A percentile compares a stretch with the other conserved stretches of the same genome.
These are phyloP conservation scores for Scaeva pyrastri DNA, from an alignment of 2,888 invertebrate genomes.

Conservation along the genomic window DNA sequence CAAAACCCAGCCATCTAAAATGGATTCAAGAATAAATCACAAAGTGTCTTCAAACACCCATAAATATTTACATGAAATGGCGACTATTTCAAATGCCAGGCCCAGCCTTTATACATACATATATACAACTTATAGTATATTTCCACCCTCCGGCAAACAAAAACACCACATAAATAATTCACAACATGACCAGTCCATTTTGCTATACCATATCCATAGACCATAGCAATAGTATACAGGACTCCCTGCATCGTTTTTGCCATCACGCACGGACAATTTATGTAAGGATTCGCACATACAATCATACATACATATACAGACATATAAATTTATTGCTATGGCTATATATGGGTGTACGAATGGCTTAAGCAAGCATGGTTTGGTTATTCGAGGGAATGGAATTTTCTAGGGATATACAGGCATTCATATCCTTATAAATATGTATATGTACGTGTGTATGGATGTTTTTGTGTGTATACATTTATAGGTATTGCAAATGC, in stretches of 20 bases:
- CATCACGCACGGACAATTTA: conserved; percentile 69
- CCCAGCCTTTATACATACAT: conserved; percentile 9
- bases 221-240: conserved; percentile 8
- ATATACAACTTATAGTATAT: not conserved
- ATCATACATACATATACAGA: no score
- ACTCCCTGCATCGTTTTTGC: conserved; percentile 68
- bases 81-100: conserved; percentile 35
- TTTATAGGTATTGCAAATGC: conserved; percentile 39
- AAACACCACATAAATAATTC: conserved; percentile 69
- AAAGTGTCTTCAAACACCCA: conserved; percentile 40
- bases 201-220: not conserved
- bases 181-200: conserved; percentile 75
- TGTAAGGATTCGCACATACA: conserved; percentile 42
- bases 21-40: conserved; percentile 41
- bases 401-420: conserved; percentile 19
- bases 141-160: conserved; percentile 64
- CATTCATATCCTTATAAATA: not conserved
- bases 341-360: not conserved
- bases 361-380: conserved; percentile 45
- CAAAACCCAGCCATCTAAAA: not conserved
- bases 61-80: conserved; percentile 60
- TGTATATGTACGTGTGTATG: conserved; percentile 11
- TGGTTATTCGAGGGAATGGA: conserved; percentile 53
- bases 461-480: conserved; percentile 40
- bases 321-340: conserved; percentile 36